A percentile compares a stretch with the other conserved stretches of the same genome.
Conservation (phyloP, 2,797 vertebrate genomes). For the Sebastes kiyomatsui region DNA sequence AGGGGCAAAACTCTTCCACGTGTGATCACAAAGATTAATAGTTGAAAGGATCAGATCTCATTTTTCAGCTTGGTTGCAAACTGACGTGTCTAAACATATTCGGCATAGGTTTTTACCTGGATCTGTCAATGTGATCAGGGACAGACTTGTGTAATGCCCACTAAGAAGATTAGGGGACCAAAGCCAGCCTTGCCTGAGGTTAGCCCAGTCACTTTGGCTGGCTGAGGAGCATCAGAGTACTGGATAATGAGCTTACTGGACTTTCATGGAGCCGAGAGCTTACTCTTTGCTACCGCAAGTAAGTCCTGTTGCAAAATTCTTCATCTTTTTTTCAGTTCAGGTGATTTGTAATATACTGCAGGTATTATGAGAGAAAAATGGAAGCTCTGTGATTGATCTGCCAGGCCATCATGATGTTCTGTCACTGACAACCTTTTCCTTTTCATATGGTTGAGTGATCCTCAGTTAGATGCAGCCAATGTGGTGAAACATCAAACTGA, state of each 20-base stretch:
- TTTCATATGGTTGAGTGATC: neutral
- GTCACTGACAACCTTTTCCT: neutral
- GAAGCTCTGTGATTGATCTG: neutral
- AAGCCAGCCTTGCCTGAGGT: slow-evolving; percentile 79
- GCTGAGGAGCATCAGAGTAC: slow-evolving; percentile 71
- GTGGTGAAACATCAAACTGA: neutral
- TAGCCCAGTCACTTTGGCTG: slow-evolving; percentile 75
- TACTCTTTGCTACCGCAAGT: slow-evolving; percentile 72
- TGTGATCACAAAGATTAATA: neutral
- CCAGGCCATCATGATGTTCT: neutral
- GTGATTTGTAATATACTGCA: neutral
- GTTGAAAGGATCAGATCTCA: neutral
- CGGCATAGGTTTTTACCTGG: slow-evolving; percentile 51
- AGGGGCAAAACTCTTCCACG: neutral
- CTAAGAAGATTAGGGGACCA: slow-evolving; percentile 83
- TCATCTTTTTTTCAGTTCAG: slow-evolving; percentile 8
- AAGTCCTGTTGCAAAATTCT: slow-evolving; percentile 17
- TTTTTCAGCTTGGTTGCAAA: slow-evolving; percentile 17
- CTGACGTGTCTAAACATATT: slow-evolving; percentile 42
- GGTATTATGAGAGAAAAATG: neutral
- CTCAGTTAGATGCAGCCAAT: neutral
- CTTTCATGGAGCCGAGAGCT: slow-evolving; percentile 68
- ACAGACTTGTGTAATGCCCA: slow-evolving; percentile 84
- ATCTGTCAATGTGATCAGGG: slow-evolving; percentile 77
- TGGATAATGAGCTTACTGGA: slow-evolving; percentile 83